Conservation (phyloP, 2,888 invertebrate genomes). For the Poecilus cupreus region DNA sequence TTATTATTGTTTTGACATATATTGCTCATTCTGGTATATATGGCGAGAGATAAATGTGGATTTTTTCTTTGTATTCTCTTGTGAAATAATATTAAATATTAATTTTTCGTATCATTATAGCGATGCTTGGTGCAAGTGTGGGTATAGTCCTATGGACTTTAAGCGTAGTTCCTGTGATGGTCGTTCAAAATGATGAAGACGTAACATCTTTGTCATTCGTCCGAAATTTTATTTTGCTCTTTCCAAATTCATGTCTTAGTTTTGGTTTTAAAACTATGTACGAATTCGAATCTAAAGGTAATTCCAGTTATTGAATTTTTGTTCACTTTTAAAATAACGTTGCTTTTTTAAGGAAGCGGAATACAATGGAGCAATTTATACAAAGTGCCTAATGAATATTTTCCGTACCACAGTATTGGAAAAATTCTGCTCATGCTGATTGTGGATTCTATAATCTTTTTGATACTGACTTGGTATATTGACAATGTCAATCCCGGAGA, state of each 20-base stretch:
- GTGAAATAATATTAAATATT: not conserved
- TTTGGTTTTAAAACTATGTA: constrained; percentile 62
- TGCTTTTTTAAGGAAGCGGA: constrained; percentile 70
- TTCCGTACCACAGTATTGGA: constrained; percentile 68
- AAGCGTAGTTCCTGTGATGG: constrained; percentile 67
- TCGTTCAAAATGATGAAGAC: constrained; percentile 37
- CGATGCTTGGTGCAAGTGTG: constrained; percentile 68
- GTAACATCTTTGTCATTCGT: not conserved
- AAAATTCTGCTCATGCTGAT: constrained; percentile 74
- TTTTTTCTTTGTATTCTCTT: too few relatives aligned
- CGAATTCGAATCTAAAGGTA: constrained; percentile 63
- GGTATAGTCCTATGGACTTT: constrained; percentile 69
- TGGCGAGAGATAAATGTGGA: too few relatives aligned
- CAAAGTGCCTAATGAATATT: constrained; percentile 67
- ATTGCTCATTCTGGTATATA: too few relatives aligned
- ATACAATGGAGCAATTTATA: constrained; percentile 73
- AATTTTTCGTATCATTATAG: too few relatives aligned
- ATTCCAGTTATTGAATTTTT: not conserved
- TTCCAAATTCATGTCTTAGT: constrained; percentile 60
- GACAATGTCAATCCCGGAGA: constrained; percentile 77
- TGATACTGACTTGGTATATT: constrained; percentile 77
- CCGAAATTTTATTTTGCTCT: constrained; percentile 45
- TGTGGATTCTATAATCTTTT: constrained; percentile 74
- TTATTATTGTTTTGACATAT: too few relatives aligned
- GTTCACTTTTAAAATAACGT: not conserved